Evolutionary conservation across 2,888 invertebrate genomes (phyloP).

Genomic region (Troglohyphantes excavatus): DNA sequence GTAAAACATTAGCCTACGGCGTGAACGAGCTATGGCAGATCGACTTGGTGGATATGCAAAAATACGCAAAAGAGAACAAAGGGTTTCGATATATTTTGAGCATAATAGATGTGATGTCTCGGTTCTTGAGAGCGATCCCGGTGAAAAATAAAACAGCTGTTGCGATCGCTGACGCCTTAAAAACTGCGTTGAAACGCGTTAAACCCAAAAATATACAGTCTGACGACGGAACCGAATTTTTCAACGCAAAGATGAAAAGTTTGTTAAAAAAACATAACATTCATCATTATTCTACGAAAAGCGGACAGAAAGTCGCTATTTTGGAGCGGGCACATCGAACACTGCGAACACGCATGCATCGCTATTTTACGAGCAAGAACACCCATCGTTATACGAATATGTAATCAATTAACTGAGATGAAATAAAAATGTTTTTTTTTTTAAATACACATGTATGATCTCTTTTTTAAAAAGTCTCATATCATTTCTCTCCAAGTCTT

Average conservation of each 20-base stretch:
- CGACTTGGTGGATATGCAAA: constrained; percentile 30
- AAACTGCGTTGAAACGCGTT: neutral
- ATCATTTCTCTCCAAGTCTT: too few relatives aligned
- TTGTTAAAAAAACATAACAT: too few relatives aligned
- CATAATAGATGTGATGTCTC: constrained; percentile 26
- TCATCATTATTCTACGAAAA: constrained; percentile 31
- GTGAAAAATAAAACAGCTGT: constrained; percentile 13
- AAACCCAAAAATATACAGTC: too few relatives aligned
- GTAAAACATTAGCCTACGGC: constrained; percentile 4
- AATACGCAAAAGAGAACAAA: neutral
- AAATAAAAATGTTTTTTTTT: too few relatives aligned
- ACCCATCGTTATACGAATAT: too few relatives aligned
- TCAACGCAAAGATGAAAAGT: constrained; percentile 7
- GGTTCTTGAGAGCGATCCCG: too few relatives aligned
- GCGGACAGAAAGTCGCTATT: constrained; percentile 13
- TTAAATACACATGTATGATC: too few relatives aligned
- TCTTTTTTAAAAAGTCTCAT: too few relatives aligned
- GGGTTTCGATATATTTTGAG: constrained; percentile 16
- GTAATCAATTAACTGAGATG: too few relatives aligned
- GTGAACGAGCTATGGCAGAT: constrained; percentile 26
- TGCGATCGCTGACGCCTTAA: neutral
- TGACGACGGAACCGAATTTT: constrained; percentile 3
- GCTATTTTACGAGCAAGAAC: too few relatives aligned
- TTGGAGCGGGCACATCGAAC: constrained; percentile 6
- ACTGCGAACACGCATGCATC: too few relatives aligned